Percentiles rank a stretch among this genome's conserved stretches.
Conservation (phyloP, 1,140 invertebrate species). For the Diachasma alloeum region DNA sequence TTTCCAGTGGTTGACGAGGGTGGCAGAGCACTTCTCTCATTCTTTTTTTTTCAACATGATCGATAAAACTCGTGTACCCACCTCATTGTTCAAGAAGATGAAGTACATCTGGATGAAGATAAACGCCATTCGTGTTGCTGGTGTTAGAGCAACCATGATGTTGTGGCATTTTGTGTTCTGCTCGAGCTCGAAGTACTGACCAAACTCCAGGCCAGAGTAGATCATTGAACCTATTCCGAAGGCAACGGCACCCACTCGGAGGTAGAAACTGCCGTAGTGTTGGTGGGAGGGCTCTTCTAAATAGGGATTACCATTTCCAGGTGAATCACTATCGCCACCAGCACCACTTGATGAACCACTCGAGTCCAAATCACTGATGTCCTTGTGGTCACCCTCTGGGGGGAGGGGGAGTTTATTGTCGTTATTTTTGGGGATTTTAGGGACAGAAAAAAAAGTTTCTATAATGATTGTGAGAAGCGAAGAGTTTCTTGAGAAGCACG, state of each 20-base stretch:
- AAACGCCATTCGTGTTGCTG: slow-evolving; percentile 88
- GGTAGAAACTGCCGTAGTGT: slow-evolving; percentile 91
- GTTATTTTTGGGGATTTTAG: neutral
- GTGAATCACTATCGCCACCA: slow-evolving; percentile 55
- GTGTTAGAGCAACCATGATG: slow-evolving; percentile 84
- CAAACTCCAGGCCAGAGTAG: slow-evolving; percentile 92
- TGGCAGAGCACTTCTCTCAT: neutral
- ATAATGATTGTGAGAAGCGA: no score
- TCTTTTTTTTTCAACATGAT: slow-evolving; percentile 12
- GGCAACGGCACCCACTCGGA: slow-evolving; percentile 91
- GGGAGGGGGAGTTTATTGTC: neutral
- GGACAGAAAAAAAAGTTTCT: neutral
- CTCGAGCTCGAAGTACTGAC: slow-evolving; percentile 91
- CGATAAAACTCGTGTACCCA: slow-evolving; percentile 49
- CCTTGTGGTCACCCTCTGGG: slow-evolving; percentile 53
- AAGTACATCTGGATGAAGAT: slow-evolving; percentile 97
- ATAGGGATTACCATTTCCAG: slow-evolving; percentile 56
- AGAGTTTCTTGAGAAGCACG: no score
- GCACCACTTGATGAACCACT: slow-evolving; percentile 63
- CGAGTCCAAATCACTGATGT: slow-evolving; percentile 64
- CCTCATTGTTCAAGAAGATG: slow-evolving; percentile 93
- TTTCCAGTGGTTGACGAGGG: slow-evolving; percentile 18
- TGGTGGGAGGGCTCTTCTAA: slow-evolving; percentile 63
- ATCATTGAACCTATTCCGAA: slow-evolving; percentile 96
- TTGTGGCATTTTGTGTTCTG: slow-evolving; percentile 86